Evolutionary conservation across 2,797 vertebrate genomes (phyloP).

Genomic region (Enoplosus armatus): DNA sequence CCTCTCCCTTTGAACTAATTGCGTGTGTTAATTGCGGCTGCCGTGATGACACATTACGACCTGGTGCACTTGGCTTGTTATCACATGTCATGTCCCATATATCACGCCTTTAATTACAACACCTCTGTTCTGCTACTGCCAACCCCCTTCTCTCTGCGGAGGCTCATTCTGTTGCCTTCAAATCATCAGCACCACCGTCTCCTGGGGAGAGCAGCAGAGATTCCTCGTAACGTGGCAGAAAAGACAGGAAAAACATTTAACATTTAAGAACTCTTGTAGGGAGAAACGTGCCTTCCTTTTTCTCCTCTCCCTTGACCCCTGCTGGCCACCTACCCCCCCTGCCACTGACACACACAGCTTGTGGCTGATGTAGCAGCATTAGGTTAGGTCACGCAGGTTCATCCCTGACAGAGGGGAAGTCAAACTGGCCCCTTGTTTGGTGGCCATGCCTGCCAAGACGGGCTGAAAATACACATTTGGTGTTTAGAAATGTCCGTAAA

Average conservation of each 20-base stretch:
- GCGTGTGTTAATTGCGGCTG: slow-evolving; percentile 70
- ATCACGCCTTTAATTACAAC: slow-evolving; percentile 74
- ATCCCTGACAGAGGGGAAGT: slow-evolving; percentile 31
- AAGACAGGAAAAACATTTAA: slow-evolving; percentile 35
- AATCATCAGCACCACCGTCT: slow-evolving; percentile 31
- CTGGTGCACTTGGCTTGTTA: slow-evolving; percentile 58
- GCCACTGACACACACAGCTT: slow-evolving; percentile 62
- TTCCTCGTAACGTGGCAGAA: slow-evolving; percentile 12
- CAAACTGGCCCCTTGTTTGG: slow-evolving; percentile 23
- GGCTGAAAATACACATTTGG: slow-evolving; percentile 29
- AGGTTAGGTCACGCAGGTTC: slow-evolving; percentile 54
- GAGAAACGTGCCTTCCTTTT: slow-evolving; percentile 32
- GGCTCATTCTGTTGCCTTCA: slow-evolving; percentile 37
- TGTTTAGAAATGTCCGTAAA: slow-evolving; percentile 24
- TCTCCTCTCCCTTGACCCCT: slow-evolving; percentile 34
- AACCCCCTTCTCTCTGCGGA: slow-evolving; percentile 48
- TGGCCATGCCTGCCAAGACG: not conserved
- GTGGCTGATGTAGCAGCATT: slow-evolving; percentile 61
- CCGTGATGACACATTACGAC: slow-evolving; percentile 64
- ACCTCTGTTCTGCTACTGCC: slow-evolving; percentile 53
- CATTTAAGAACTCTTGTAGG: slow-evolving; percentile 29
- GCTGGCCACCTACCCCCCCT: slow-evolving; percentile 5
- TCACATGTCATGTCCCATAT: slow-evolving; percentile 73
- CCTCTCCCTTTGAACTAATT: slow-evolving; percentile 60
- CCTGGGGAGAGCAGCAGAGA: slow-evolving; percentile 18